Conservation (phyloP, 2,888 invertebrate species). For the Philonicus albiceps region DNA sequence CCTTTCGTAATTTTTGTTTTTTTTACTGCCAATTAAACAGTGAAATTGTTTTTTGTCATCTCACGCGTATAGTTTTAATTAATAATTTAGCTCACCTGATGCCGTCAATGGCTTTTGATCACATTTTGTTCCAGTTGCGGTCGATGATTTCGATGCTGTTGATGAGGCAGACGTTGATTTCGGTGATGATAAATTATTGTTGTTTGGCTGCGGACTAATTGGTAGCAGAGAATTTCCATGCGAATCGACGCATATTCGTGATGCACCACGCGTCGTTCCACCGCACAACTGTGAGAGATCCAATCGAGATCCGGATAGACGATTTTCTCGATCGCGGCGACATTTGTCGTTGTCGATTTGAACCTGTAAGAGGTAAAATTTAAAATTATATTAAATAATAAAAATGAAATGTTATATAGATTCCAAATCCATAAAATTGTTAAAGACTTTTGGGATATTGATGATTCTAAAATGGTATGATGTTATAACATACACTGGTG, state of each 20-base stretch:
- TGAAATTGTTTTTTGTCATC: background rate
- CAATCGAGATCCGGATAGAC: conserved; percentile 56
- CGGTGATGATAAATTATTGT: conserved; percentile 50
- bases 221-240: conserved; percentile 57
- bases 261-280: conserved; percentile 51
- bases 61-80: background rate
- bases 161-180: conserved; percentile 47
- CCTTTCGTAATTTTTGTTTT: background rate
- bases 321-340: conserved; percentile 61
- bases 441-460: background rate
- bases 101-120: conserved; percentile 61
- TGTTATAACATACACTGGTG: background rate
- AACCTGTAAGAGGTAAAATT: conserved; percentile 55
- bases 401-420: background rate
- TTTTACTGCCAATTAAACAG: background rate
- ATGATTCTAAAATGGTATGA: background rate
- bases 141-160: conserved; percentile 46
- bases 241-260: conserved; percentile 54
- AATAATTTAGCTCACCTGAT: conserved; percentile 55
- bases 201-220: conserved; percentile 53
- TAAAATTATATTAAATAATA: background rate
- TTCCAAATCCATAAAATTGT: background rate
- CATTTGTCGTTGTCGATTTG: conserved; percentile 64
- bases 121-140: conserved; percentile 49
- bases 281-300: conserved; percentile 61